Base-by-base conservation (phyloP, 2,888 invertebrate genomes). In the Pterostichus niger region DNA sequence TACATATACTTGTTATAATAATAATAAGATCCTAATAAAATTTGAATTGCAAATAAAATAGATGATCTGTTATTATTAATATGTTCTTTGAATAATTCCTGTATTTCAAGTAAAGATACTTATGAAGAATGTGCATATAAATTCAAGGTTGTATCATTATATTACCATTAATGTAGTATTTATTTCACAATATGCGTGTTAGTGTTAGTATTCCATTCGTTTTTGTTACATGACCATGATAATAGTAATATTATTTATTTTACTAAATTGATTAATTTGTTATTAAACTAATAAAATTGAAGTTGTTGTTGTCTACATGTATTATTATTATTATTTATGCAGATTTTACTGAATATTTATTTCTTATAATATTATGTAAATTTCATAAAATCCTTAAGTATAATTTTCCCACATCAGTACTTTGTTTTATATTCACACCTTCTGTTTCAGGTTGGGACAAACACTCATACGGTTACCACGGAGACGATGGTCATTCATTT, bases 401-500 rank as follows among this genome's bases (percentile, higher is more conserved):
- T n/a, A n/a, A n/a, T 24, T 24, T 24, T 24, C 24, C 24, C 24
- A 24, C 24, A 24, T 24, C 40, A 3, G 40, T 40, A 40, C 40
- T 40, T 40, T 40, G 40, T 40, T 5, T 40, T 3, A 40, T 3
- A 6, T 40, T 40, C 7, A 40, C 6, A 3, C 6, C 9, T 40
- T 40, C 82, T 24, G 24, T 85, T 87, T 83, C 90, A 96, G 98
- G 99, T 79, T 99, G 99, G 98, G 99, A 99, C 91, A 98, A 98
- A 89, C 96, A 98, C 89, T 99, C 99, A 17, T 99, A 98, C 90
- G 99, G 99, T 46, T 99, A 99, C 92, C 99, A 99, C 91, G 99
- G 99, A 83, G 99, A 99, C 91, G 99, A 99, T 91, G 99, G 99
- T 3, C 97, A 99, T 91, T 98, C 98, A 85, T 99, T 99, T 92